A percentile compares a stretch with the other conserved stretches of the same genome.
These are phyloP conservation scores for Opisthograptis luteolata DNA, from an alignment of 2,888 invertebrate genomes.

Conservation along the genomic window DNA sequence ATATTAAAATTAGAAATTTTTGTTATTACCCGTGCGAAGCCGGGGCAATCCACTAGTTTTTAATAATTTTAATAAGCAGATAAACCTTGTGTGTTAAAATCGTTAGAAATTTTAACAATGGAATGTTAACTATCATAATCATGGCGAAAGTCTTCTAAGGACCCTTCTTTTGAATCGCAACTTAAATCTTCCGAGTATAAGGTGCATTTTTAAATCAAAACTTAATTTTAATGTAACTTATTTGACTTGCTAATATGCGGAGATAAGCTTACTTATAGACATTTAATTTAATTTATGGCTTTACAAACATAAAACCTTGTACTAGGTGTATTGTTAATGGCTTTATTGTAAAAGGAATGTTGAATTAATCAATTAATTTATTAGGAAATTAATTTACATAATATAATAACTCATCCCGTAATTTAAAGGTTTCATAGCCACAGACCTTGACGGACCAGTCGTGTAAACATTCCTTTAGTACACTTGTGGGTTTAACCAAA, in stretches of 20 bases:
- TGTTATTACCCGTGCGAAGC: too few relatives aligned
- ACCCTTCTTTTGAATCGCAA: background rate
- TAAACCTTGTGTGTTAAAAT: slow-evolving; percentile 17
- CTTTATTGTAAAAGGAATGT: slow-evolving; percentile 11
- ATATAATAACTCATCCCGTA: too few relatives aligned
- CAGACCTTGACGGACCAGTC: too few relatives aligned
- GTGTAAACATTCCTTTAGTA: too few relatives aligned
- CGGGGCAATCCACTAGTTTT: too few relatives aligned
- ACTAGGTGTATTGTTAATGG: slow-evolving; percentile 13
- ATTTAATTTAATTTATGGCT: slow-evolving; percentile 15
- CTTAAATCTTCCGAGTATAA: background rate
- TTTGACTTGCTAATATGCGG: slow-evolving; percentile 22
- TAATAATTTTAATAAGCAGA: slow-evolving; percentile 23
- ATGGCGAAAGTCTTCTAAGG: slow-evolving; percentile 18
- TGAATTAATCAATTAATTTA: slow-evolving; percentile 5
- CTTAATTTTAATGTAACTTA: slow-evolving; percentile 3
- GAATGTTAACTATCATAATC: slow-evolving; percentile 20
- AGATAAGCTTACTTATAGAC: slow-evolving; percentile 14
- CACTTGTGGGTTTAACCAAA: too few relatives aligned
- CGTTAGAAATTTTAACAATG: slow-evolving; percentile 25
- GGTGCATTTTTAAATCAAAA: background rate
- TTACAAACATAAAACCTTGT: slow-evolving; percentile 13
- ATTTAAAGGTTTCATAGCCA: too few relatives aligned
- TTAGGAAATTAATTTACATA: too few relatives aligned
- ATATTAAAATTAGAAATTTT: too few relatives aligned